Conservation (phyloP, 2,113 vertebrate genomes). For the Dasyurus viverrinus region DNA sequence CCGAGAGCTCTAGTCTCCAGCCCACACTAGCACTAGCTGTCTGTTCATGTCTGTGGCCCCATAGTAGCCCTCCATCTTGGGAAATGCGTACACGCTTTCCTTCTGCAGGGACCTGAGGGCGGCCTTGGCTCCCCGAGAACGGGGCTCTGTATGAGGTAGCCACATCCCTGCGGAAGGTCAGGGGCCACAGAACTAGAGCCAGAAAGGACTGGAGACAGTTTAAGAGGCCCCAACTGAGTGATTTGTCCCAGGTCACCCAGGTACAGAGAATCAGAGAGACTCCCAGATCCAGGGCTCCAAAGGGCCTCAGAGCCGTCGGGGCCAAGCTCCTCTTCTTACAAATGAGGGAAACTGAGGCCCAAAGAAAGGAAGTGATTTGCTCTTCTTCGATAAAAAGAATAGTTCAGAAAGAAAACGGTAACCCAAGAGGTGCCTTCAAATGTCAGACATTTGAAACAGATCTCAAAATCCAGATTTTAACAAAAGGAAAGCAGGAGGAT, state of each 20-base stretch:
- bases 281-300: background rate
- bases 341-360: background rate
- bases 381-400: background rate
- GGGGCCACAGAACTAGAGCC: background rate
- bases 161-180: background rate
- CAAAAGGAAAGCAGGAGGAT: slow-evolving; percentile 61
- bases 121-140: background rate
- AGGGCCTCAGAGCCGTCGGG: background rate
- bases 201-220: background rate
- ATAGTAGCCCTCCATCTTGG: background rate
- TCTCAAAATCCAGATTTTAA: slow-evolving; percentile 71
- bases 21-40: background rate
- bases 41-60: background rate
- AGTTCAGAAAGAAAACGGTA: background rate
- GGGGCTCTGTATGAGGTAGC: too few species aligned
- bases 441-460: slow-evolving; percentile 48
- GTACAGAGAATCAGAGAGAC: too few species aligned
- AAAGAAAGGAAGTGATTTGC: background rate
- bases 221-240: background rate
- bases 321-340: background rate
- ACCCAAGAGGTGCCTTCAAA: background rate
- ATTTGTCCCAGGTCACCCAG: background rate
- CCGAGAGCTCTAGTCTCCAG: background rate
- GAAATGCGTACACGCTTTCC: accelerated
- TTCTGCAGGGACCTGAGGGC: background rate